Evolutionary conservation across 1,140 invertebrate genomes (phyloP), one percentile per base, ranked within the genome.

Genomic region (Stegodyphus mimosarum): DNA sequence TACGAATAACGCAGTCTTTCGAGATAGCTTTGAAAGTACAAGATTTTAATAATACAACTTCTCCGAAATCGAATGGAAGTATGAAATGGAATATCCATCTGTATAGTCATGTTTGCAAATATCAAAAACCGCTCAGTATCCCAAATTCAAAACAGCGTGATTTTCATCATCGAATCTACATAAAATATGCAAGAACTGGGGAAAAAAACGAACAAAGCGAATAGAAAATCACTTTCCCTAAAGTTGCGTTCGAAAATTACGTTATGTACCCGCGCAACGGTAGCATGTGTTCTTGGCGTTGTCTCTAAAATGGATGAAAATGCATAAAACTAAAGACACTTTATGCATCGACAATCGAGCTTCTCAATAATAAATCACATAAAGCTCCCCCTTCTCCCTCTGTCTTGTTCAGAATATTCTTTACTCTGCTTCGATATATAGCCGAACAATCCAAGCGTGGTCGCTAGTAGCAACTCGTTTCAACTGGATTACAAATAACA

Each of bases 331-430:
- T 18, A 79, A 79, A 60, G 52, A 79, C 55, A 69, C 50, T 55
- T 70, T 69, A 79, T 70, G 77, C 66, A 79, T 79, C 77, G 52
- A n/a, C 77, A 79, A 79, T 79, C 77, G 77, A 53, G 77, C 77
- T 51, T 15, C 52, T 79, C 77, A 33, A 79, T 79, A 79, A 79
- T 79, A 79, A 79, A 79, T 79, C 77, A 79, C 52, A 49, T 67
- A 60, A 13, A n/a, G 48, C 17, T 6, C 70, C 10, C 11, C 51
- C 70, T 72, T 72, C 13, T 72, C 70, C 70, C 48, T 51, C 70
- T 17, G 33, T 5, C 48, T 72, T 51, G 7, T 15, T 10, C 18
- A 11, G 11, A 11, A 50, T 7, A 72, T 49, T 51, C 48, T 51
- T 50, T 72, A 10, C 50, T 67, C 17, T 6, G 15, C 55, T 11